phyloP scores from a whole-genome alignment of 2,113 vertebrate genomes.

The Junco hyemalis region DNA sequence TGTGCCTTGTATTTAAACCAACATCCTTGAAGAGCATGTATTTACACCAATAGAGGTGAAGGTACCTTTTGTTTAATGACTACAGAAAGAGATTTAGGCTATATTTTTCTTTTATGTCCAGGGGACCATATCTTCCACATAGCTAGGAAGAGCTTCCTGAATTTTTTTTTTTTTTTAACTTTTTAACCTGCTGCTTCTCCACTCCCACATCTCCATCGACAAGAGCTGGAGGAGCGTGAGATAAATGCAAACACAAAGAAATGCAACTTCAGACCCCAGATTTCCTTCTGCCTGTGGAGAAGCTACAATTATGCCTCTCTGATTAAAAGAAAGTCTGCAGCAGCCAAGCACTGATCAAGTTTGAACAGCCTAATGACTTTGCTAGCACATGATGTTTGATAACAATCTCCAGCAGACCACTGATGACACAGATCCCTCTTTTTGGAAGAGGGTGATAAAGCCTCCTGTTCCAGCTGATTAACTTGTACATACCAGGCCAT shows the following conservation, averaged over 20 bases:
- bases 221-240: not conserved
- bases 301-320: not conserved
- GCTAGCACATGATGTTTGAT: not conserved
- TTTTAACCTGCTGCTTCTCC: not conserved
- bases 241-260: not conserved
- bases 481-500: not conserved
- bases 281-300: not conserved
- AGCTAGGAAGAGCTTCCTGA: not conserved
- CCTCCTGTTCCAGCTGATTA: not conserved
- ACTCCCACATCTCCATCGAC: not conserved
- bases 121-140: not conserved
- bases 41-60: not conserved
- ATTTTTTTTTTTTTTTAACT: not conserved
- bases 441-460: not conserved
- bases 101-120: not conserved
- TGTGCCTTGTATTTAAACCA: not conserved
- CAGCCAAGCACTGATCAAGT: not conserved
- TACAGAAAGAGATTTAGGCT: not conserved
- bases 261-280: not conserved
- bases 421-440: not conserved
- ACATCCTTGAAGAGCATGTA: not conserved
- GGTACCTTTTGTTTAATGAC: not conserved
- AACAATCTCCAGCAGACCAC: not conserved
- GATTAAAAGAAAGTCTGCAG: not conserved
- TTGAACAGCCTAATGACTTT: not conserved